These are phyloP conservation scores for Manduca sexta DNA, from an alignment of 1,140 invertebrate species.

Conservation along the genomic window DNA sequence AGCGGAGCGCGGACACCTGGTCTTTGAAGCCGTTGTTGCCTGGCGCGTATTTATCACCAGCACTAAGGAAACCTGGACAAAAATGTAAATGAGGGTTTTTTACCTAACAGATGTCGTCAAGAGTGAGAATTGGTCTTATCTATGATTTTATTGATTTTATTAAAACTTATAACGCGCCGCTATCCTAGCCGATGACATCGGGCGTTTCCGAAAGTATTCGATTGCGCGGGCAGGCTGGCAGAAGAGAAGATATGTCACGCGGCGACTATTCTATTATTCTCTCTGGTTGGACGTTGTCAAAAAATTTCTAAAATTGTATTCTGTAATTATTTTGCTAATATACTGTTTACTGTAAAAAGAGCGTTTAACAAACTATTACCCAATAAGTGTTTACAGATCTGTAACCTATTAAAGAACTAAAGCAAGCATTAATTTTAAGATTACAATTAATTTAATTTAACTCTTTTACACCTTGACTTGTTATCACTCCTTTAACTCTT, in stretches of 20 bases:
- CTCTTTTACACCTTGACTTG: too few species aligned
- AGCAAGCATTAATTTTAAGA: not conserved
- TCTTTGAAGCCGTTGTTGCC: conserved; percentile 86
- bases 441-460: too few species aligned
- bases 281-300: not conserved
- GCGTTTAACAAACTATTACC: too few species aligned
- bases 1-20: conserved; percentile 80
- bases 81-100: not conserved
- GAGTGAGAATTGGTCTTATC: not conserved
- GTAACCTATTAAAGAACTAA: not conserved
- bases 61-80: conserved; percentile 77
- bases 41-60: conserved; percentile 75
- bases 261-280: too few species aligned
- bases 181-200: too few species aligned
- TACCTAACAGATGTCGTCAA: not conserved
- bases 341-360: too few species aligned
- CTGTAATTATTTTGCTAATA: too few species aligned
- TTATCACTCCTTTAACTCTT: too few species aligned
- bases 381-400: not conserved
- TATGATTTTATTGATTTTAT: not conserved
- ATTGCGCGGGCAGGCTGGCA: too few species aligned
- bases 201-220: too few species aligned
- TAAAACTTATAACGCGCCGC: not conserved
- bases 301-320: not conserved
- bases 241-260: too few species aligned